These are phyloP conservation scores for Lordiphosa stackelbergi DNA, from an alignment of 1,140 invertebrate genomes.

Conservation along the genomic window DNA sequence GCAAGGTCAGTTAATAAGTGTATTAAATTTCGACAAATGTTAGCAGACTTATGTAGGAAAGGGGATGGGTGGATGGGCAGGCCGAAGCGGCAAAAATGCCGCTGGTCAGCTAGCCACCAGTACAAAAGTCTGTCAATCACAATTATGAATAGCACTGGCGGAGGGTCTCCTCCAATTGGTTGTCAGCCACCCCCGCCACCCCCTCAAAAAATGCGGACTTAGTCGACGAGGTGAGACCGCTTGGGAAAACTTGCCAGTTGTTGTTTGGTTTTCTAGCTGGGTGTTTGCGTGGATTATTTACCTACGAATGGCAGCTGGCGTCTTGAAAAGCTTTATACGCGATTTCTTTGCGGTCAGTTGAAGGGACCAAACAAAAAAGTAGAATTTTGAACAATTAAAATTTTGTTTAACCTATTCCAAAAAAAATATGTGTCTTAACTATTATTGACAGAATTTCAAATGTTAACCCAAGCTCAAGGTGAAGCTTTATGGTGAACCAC, in stretches of 20 bases:
- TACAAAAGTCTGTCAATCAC: conserved; percentile 52
- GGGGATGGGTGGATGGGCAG: conserved; percentile 11
- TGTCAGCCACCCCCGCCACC: conserved; percentile 19
- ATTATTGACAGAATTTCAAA: conserved; percentile 29
- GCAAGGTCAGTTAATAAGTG: conserved; percentile 58
- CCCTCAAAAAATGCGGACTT: not conserved
- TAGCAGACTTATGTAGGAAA: not conserved
- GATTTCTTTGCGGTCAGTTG: conserved; percentile 73
- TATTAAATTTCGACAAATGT: conserved; percentile 52
- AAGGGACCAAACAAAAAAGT: not conserved
- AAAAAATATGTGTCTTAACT: conserved; percentile 20
- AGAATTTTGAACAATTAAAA: conserved; percentile 22
- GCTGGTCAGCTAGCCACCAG: conserved; percentile 22
- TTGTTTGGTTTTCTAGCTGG: conserved; percentile 45
- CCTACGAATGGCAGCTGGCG: conserved; percentile 57
- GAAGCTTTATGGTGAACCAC: too few relatives aligned
- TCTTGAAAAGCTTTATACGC: conserved; percentile 66
- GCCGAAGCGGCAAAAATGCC: conserved; percentile 70
- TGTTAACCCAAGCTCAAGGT: too few relatives aligned
- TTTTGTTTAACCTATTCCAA: conserved; percentile 1
- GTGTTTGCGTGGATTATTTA: conserved; percentile 14
- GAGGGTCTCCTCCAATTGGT: conserved; percentile 52
- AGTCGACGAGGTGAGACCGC: conserved; percentile 31
- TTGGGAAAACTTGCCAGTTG: conserved; percentile 55
- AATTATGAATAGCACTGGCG: conserved; percentile 59